Percentiles rank a stretch among this genome's conserved stretches.
Evolutionary conservation across 2,797 vertebrate genomes (phyloP).

Genomic region (Poecilia wingei): DNA sequence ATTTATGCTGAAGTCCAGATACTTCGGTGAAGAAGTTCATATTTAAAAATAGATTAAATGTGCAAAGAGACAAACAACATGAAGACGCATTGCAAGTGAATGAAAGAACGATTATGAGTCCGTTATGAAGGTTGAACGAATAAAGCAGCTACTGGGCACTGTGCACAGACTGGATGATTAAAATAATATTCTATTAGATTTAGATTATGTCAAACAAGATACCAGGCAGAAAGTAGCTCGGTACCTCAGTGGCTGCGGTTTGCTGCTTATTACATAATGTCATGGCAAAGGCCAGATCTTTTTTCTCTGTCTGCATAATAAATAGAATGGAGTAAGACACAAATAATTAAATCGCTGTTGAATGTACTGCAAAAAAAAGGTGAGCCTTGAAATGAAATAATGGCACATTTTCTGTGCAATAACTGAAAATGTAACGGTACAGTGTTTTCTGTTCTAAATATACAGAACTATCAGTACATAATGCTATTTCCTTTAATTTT

Average conservation of each 20-base stretch:
- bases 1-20: neutral
- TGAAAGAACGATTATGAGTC: neutral
- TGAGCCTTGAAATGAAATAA: neutral
- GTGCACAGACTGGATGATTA: neutral
- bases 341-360: neutral
- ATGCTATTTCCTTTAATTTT: neutral
- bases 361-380: neutral
- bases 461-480: no score
- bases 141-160: neutral
- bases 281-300: neutral
- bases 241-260: no score
- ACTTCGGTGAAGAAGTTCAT: neutral
- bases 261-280: neutral
- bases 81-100: neutral
- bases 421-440: no score
- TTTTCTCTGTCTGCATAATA: neutral
- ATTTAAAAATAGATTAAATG: neutral
- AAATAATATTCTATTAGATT: neutral
- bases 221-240: neutral
- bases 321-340: neutral
- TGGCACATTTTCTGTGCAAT: neutral
- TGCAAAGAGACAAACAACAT: neutral
- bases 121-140: neutral
- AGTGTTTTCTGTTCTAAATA: no score
- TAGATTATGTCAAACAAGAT: neutral